A percentile compares a stretch with the other conserved stretches of the same genome.
phyloP scores from a whole-genome alignment of 2,888 invertebrate genomes.

The Gymnoscelis rufifasciata region DNA sequence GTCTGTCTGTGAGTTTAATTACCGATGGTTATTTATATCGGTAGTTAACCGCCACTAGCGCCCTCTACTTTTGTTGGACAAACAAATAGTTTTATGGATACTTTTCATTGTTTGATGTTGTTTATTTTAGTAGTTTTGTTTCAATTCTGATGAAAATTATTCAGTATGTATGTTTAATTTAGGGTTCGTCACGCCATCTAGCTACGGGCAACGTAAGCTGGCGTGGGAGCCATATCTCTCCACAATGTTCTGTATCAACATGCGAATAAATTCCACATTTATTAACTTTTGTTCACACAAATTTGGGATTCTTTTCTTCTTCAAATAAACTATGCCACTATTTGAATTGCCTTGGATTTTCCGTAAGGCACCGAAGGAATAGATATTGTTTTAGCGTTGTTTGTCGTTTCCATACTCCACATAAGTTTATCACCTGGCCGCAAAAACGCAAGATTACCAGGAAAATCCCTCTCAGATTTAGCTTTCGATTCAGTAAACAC shows the following conservation, averaged over 20 bases:
- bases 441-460: slow-evolving; percentile 13
- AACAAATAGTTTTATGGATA: slow-evolving; percentile 47
- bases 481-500: slow-evolving; percentile 14
- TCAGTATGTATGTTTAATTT: slow-evolving; percentile 1
- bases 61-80: slow-evolving; percentile 46
- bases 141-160: slow-evolving; percentile 15
- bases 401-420: not conserved
- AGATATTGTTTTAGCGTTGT: too few relatives aligned
- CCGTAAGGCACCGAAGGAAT: too few relatives aligned
- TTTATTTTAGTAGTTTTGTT: slow-evolving; percentile 24
- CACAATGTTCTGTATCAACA: not conserved
- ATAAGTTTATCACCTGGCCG: slow-evolving; percentile 13
- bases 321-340: too few relatives aligned
- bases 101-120: slow-evolving; percentile 28
- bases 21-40: slow-evolving; percentile 51
- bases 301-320: too few relatives aligned
- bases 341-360: too few relatives aligned
- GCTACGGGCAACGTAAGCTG: slow-evolving; percentile 12
- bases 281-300: too few relatives aligned
- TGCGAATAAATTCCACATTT: too few relatives aligned
- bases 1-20: slow-evolving; percentile 53
- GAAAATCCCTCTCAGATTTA: slow-evolving; percentile 19
- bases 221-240: not conserved
- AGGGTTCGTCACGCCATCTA: slow-evolving; percentile 22
- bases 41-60: slow-evolving; percentile 37